phyloP scores from a whole-genome alignment of 2,888 invertebrate genomes.

The Rhagium mordax region DNA sequence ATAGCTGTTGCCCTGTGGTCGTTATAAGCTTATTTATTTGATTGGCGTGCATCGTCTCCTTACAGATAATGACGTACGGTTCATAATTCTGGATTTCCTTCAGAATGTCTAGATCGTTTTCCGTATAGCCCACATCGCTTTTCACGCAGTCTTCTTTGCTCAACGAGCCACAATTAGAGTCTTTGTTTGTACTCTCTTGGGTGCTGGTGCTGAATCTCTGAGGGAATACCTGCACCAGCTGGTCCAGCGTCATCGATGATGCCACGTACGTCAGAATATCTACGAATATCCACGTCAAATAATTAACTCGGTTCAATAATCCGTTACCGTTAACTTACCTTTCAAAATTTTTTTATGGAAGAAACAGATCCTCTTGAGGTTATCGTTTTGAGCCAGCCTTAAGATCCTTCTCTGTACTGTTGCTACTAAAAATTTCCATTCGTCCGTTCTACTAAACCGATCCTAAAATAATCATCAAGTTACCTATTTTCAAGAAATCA shows the following conservation, averaged over 20 bases:
- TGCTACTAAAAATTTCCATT: conserved; percentile 69
- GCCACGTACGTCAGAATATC: conserved; percentile 70
- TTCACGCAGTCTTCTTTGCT: conserved; percentile 31
- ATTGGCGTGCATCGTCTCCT: conserved; percentile 76
- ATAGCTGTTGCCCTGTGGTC: conserved; percentile 75
- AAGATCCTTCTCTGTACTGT: conserved; percentile 68
- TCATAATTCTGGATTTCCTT: conserved; percentile 69
- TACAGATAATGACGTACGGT: conserved; percentile 71
- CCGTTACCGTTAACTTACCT: conserved; percentile 56
- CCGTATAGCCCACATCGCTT: conserved; percentile 49
- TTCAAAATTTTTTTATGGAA: conserved; percentile 67
- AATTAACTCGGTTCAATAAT: not conserved
- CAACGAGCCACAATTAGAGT: conserved; percentile 29
- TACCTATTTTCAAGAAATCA: not conserved
- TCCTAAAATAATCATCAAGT: conserved; percentile 62
- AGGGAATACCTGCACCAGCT: conserved; percentile 69
- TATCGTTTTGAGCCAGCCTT: conserved; percentile 61
- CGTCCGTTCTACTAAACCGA: conserved; percentile 67
- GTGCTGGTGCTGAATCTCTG: conserved; percentile 63
- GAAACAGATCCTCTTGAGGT: conserved; percentile 63
- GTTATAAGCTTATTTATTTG: conserved; percentile 75
- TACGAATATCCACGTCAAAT: conserved; percentile 53
- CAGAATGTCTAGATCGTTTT: conserved; percentile 60
- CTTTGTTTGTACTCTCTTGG: conserved; percentile 33
- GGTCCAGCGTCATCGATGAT: conserved; percentile 68